phyloP scores from a whole-genome alignment of 2,113 vertebrate genomes.

The Lethenteron reissneri region DNA sequence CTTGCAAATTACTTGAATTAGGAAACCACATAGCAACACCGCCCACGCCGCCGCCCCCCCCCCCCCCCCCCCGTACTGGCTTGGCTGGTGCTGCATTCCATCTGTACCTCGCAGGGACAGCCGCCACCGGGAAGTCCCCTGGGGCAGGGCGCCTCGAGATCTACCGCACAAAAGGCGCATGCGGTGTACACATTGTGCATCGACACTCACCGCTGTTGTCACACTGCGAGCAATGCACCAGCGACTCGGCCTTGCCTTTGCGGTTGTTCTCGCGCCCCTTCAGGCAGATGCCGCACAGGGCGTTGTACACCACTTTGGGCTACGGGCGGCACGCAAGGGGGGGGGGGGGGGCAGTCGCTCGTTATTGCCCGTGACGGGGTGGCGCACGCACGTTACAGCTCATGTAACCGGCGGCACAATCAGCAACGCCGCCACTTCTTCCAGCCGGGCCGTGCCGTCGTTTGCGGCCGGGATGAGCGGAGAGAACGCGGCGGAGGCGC shows the following conservation, averaged over 20 bases:
- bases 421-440: too few relatives aligned
- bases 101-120: not conserved
- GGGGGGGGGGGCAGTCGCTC: constrained; percentile 32
- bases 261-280: constrained; percentile 98
- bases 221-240: constrained; percentile 99
- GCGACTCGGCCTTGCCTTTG: constrained; percentile 74
- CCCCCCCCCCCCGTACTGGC: too few relatives aligned
- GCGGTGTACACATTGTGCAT: not conserved
- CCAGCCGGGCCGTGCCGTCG: too few relatives aligned
- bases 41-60: too few relatives aligned
- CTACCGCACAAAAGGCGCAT: not conserved
- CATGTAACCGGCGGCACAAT: too few relatives aligned
- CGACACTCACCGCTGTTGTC: constrained; percentile 79
- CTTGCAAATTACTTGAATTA: too few relatives aligned
- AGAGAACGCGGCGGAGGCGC: too few relatives aligned
- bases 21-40: too few relatives aligned
- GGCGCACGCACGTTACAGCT: too few relatives aligned
- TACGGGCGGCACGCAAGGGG: constrained; percentile 71
- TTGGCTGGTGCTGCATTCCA: too few relatives aligned
- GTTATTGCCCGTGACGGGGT: too few relatives aligned
- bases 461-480: too few relatives aligned
- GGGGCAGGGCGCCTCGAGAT: not conserved
- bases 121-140: not conserved
- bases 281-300: constrained; percentile 99
- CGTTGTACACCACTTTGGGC: constrained; percentile 98